Percentiles rank a stretch among this genome's conserved stretches.
Conservation (phyloP, 2,113 vertebrate genomes). For the Phaethon lepturus region DNA sequence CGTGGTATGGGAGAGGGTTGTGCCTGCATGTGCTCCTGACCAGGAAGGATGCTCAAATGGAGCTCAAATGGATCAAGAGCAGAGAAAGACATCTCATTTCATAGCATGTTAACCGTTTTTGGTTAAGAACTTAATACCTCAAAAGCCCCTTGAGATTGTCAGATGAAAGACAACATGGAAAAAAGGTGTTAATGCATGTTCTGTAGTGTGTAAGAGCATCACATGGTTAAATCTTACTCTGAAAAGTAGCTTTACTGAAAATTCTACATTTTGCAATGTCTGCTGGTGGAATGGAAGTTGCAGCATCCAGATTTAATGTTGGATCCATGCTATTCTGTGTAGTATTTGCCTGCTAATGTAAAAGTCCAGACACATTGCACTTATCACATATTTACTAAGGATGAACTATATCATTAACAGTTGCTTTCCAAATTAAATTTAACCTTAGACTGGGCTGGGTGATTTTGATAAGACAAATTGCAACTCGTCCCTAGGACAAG, state of each 20-base stretch:
- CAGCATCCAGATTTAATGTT: constrained; percentile 4
- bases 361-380: not conserved
- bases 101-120: not conserved
- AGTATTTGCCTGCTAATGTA: not conserved
- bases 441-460: not conserved
- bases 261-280: not conserved
- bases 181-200: not conserved
- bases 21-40: not conserved
- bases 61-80: not conserved
- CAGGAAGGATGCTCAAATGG: not conserved
- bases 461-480: constrained; percentile 49
- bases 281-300: not conserved
- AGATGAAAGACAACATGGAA: not conserved
- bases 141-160: not conserved
- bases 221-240: not conserved
- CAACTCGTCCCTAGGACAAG: constrained; percentile 1
- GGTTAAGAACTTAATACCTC: not conserved
- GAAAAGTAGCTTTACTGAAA: constrained; percentile 22
- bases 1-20: not conserved
- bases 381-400: constrained; percentile 30
- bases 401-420: not conserved
- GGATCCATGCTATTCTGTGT: not conserved
- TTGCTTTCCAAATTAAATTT: constrained; percentile 9
- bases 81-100: not conserved
- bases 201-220: not conserved